Base-by-base conservation (phyloP, 2,113 vertebrate species). In the Zosterops hypoxanthus region DNA sequence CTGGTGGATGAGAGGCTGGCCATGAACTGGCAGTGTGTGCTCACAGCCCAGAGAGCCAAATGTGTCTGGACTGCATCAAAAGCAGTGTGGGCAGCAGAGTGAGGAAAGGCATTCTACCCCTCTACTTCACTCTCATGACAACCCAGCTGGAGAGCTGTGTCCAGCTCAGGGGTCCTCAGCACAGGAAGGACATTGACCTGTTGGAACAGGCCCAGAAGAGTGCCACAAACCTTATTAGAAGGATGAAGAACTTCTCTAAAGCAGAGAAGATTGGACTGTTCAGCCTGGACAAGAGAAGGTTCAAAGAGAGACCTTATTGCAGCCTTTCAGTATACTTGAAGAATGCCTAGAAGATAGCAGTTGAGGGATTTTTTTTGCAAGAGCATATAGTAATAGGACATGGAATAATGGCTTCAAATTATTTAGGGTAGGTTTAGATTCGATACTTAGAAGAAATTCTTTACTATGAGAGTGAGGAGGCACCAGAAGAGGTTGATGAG, bases 41-140 rank as follows among this genome's bases (percentile, higher is more conserved):
- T 60, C 22, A 44, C 14, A 52, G 36, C 22, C 26, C 33, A 28
- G 39, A 61, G 16, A 39, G 23, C 6, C 24, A 75, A 39, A 44
- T 0, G 0, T 29, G 29, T 25, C 20, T 14, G 11, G 6, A 7
- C 12, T 52, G 13, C 46, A n/a, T n/a, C 28, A 24, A 68, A 82
- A 39, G 11, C 16, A 36, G 20, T 0, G 0, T 16, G 34, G 42
- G 2, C 26, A 50, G 50, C 44, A 52, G 68, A 33, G 15, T 0
- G 0, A 65, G 28, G 14, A 9, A 36, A 18, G 19, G 6, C 8
- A n/a, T 73, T 73, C 36, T 41, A 10, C 26, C 18, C 5, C 33
- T 63, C 29, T 63, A 0, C 16, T 55, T 70, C 34, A 19, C 6
- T 26, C 24, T 49, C 9, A 21, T 25, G 56, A 21, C 26, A 49